A percentile compares a stretch with the other conserved stretches of the same genome.
These are phyloP conservation scores for Epinephelus coioides DNA, from an alignment of 2,797 vertebrate species.

Conservation along the genomic window DNA sequence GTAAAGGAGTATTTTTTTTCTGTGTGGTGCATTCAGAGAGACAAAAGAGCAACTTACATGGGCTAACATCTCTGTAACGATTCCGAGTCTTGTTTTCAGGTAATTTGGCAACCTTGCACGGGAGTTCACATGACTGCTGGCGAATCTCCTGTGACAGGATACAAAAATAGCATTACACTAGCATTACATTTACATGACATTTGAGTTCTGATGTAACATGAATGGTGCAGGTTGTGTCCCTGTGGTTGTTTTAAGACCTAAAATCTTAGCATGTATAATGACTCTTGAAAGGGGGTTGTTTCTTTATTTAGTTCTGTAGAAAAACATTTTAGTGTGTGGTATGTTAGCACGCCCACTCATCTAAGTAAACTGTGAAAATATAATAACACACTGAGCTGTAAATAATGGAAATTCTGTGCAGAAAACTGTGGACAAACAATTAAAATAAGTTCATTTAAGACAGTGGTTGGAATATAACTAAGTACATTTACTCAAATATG, in stretches of 20 bases:
- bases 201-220: background rate
- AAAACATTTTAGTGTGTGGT: background rate
- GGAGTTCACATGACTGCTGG: constrained; percentile 96
- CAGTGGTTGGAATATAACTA: too few relatives aligned
- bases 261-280: background rate
- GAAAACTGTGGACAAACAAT: background rate
- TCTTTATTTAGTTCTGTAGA: constrained; percentile 6
- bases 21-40: background rate
- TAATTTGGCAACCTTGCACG: constrained; percentile 95
- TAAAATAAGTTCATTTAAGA: background rate
- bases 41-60: constrained; percentile 89
- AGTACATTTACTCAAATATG: background rate
- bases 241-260: background rate
- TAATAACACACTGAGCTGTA: background rate
- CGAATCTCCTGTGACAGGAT: constrained; percentile 90
- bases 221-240: background rate
- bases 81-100: constrained; percentile 97
- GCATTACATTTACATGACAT: constrained; percentile 5
- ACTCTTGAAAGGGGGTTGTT: background rate
- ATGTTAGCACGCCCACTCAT: background rate
- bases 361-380: background rate
- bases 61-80: constrained; percentile 99
- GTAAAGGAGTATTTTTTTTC: background rate
- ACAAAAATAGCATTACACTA: constrained; percentile 2
- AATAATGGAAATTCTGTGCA: background rate